These are phyloP conservation scores for Uria lomvia DNA, from an alignment of 2,113 vertebrate genomes.

Conservation along the genomic window DNA sequence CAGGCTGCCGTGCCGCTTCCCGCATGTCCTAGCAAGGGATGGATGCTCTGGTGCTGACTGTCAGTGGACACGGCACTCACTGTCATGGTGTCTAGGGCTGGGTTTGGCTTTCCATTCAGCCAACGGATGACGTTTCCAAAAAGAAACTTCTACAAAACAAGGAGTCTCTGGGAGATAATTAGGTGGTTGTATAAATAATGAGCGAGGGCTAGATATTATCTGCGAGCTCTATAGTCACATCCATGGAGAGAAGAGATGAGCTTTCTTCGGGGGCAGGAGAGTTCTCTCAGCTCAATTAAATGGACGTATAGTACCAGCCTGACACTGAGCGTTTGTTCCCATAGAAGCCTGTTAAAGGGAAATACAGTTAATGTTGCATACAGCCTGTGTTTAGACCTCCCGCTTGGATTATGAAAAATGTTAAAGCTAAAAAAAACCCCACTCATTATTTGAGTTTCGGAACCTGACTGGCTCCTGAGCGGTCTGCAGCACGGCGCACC, in stretches of 20 bases:
- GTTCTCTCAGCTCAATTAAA: slow-evolving; percentile 60
- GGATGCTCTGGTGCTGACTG: not conserved
- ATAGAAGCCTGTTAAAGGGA: slow-evolving; percentile 52
- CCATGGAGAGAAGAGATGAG: slow-evolving; percentile 38
- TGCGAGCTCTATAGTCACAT: slow-evolving; percentile 16
- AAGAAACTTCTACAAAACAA: slow-evolving; percentile 30
- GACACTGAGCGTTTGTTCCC: slow-evolving; percentile 59
- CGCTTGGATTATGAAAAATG: slow-evolving; percentile 42
- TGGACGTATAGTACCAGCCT: slow-evolving; percentile 48
- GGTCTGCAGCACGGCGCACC: not conserved
- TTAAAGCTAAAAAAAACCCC: not conserved
- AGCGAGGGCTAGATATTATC: slow-evolving; percentile 37
- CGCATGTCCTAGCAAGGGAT: rapidly evolving
- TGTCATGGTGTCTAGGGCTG: not conserved
- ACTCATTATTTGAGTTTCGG: slow-evolving; percentile 25
- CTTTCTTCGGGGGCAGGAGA: slow-evolving; percentile 31
- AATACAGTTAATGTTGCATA: slow-evolving; percentile 50
- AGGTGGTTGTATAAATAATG: slow-evolving; percentile 59
- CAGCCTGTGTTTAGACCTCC: slow-evolving; percentile 57
- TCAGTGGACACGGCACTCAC: not conserved
- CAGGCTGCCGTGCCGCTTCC: rapidly evolving
- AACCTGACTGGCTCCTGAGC: not conserved
- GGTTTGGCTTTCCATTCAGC: slow-evolving; percentile 5
- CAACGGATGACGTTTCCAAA: not conserved
- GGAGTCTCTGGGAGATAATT: slow-evolving; percentile 51